Base-by-base conservation (phyloP, 2,888 invertebrate genomes). In the Spilarctia lutea region DNA sequence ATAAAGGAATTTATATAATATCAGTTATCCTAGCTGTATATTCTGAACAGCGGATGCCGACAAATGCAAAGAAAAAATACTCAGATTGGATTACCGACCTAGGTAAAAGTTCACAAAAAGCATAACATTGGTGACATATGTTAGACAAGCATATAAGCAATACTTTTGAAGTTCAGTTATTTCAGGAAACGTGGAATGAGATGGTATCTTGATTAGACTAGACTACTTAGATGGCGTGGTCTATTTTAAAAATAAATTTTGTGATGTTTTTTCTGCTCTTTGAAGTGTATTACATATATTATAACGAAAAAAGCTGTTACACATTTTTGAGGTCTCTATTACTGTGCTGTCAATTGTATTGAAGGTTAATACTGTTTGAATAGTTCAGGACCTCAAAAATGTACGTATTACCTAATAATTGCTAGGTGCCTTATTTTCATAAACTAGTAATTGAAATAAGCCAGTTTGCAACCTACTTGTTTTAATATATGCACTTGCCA, bases 51-150 rank as follows among this genome's bases (percentile, higher is more conserved):
- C 13, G 63, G 60, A 74, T 75, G 35, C 66, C 73, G 35, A 60
- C 33, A 73, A 73, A 65, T 65, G 71, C 52, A 71, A 78, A 73
- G 20, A 74, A 75, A 74, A 52, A 45, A 56, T 71, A 72, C 33
- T 65, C 68, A 33, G 27, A 16, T 42, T 6, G 7, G 52, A 76
- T 35, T 68, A 75, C 78, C 72, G 70, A 72, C 82, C 79, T 75
- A 73, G 72, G 77, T 77, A 82, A 79, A 73, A 76, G 68, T 71
- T 74, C 70, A 76, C 71, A 69, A 77, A 76, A 13, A 79, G 76
- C 77, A 71, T 73, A n/a, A n/a, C n/a, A 74, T 52, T 24, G 13
- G 27, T 48, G 33, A 30, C 18, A 63, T 63, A 7, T 35, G 30
- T 39, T 24, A 69, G 56, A 69, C 39, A 69, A 70, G 69, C 35